These are phyloP conservation scores for Elephas maximus DNA, from an alignment of 2,113 vertebrate species.

Conservation along the genomic window DNA sequence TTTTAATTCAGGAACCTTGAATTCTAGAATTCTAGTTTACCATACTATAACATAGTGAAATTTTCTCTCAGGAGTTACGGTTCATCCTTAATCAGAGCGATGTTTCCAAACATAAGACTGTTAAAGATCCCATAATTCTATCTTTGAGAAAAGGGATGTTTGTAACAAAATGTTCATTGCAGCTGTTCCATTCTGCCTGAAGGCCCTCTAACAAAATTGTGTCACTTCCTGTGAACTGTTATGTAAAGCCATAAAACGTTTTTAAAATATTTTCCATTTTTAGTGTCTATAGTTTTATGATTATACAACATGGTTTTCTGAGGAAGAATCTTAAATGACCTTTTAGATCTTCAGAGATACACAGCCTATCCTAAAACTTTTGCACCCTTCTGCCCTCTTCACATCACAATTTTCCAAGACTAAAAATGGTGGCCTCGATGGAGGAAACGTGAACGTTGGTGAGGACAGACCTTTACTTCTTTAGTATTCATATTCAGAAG, in stretches of 20 bases:
- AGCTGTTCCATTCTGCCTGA: background rate
- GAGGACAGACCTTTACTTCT: background rate
- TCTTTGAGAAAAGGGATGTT: background rate
- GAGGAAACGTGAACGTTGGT: background rate
- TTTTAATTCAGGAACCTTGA: background rate
- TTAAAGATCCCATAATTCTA: background rate
- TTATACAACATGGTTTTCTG: background rate
- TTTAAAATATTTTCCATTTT: background rate
- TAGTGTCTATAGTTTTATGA: background rate
- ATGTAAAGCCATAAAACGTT: background rate
- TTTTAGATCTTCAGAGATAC: background rate
- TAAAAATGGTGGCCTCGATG: background rate
- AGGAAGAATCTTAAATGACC: background rate
- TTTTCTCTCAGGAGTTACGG: constrained; percentile 43
- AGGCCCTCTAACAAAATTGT: background rate
- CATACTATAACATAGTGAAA: background rate
- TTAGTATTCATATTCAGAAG: background rate
- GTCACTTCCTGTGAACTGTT: background rate
- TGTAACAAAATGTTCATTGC: background rate
- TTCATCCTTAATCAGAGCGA: background rate
- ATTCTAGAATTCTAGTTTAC: background rate
- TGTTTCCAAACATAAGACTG: background rate
- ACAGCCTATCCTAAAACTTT: background rate
- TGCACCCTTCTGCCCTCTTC: too few species aligned
- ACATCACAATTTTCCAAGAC: background rate